phyloP scores from a whole-genome alignment of 2,113 vertebrate genomes.

The Aleadryas rufinucha region DNA sequence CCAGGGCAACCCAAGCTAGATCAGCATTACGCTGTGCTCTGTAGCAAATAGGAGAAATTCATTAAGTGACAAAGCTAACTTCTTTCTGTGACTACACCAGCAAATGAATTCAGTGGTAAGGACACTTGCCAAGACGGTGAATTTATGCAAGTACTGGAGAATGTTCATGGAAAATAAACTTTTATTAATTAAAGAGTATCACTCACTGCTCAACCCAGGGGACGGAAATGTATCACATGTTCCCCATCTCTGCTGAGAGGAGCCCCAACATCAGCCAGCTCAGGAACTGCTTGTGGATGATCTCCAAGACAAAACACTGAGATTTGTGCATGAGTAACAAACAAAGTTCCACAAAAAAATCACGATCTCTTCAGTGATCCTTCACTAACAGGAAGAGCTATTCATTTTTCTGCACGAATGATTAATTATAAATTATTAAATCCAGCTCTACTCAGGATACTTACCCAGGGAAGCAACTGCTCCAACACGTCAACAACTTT shows the following conservation, averaged over 20 bases:
- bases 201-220: background rate
- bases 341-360: slow-evolving; percentile 31
- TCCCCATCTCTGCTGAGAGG: background rate
- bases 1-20: background rate
- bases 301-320: slow-evolving; percentile 3
- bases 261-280: background rate
- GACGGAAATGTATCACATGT: slow-evolving; percentile 34
- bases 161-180: slow-evolving; percentile 43
- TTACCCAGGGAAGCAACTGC: background rate
- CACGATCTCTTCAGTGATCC: slow-evolving; percentile 41
- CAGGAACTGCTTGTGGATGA: slow-evolving; percentile 1
- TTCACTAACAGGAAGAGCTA: slow-evolving; percentile 41
- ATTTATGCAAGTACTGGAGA: slow-evolving; percentile 31
- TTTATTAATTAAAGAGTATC: slow-evolving; percentile 39
- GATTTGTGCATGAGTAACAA: background rate
- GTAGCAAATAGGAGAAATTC: background rate
- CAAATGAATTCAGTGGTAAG: slow-evolving; percentile 30
- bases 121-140: background rate
- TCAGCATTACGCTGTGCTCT: background rate
- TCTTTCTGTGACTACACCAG: slow-evolving; percentile 18
- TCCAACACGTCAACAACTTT: slow-evolving; percentile 15
- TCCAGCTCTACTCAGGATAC: slow-evolving; percentile 26
- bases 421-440: slow-evolving; percentile 61
- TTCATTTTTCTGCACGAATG: background rate
- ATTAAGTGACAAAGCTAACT: slow-evolving; percentile 25